Evolutionary conservation across 2,797 vertebrate species (phyloP), one percentile per base, ranked within the genome.

Genomic region (Nasua narica): DNA sequence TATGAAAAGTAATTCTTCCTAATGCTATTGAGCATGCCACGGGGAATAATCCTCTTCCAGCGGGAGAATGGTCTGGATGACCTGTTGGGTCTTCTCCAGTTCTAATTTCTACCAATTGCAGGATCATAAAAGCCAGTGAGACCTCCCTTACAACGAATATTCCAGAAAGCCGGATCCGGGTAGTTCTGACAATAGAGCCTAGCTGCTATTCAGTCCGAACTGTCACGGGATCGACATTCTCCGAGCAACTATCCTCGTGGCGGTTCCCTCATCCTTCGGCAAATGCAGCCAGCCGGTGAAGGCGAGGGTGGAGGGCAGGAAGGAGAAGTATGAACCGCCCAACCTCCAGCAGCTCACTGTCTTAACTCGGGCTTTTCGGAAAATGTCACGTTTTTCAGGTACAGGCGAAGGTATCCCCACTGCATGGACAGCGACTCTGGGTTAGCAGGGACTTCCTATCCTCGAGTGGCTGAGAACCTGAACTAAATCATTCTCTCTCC

Each of bases 1-100:
- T 16, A 50, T 32, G 92, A 91, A 92, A 94, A 92, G 96, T 76
- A 52, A 88, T 86, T 60, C 94, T 90, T 93, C 56, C 69, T 23
- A 29, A 21, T 9, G 76, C 81, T 43, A 5, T 67, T 3, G 70
- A 40, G 48, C 0, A 6, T 32, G 1, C 37, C 0, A 37, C 19
- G 4, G 77, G 91, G 87, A 52, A 16, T 3, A 15, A 13, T 1
- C 48, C 84, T 52, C 67, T 46, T 60, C 69, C 88, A 1, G 46
- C 0, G 0, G 91, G 79, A 94, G 89, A 16, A 2, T 0, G 91
- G 62, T 18, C 94, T 16, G 56, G 46, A 3, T 48, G 94, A 90
- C 84, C 95, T 19, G 23, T 2, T 0, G 52, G 46, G 91, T 13
- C 56, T 14, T 23, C 60, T 54, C 87, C 32, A 7, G 56, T 1